These are phyloP conservation scores for Ammospiza maritima DNA, from an alignment of 2,797 vertebrate genomes.

Conservation along the genomic window DNA sequence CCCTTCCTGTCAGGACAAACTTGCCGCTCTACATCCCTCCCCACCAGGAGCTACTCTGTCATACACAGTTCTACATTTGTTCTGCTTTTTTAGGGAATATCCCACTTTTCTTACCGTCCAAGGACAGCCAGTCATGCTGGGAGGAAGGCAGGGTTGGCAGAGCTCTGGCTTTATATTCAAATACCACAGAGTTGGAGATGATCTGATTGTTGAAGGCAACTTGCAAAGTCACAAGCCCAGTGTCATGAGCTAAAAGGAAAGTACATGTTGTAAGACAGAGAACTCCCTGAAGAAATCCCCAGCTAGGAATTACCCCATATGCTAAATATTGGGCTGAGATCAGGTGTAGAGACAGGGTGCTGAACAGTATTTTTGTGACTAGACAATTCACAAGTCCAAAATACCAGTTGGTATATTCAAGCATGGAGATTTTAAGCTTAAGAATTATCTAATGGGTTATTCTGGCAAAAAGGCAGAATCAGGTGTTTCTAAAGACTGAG, in stretches of 20 bases:
- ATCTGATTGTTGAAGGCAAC: constrained; percentile 98
- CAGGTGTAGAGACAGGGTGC: not conserved
- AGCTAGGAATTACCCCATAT: not conserved
- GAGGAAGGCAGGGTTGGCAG: constrained; percentile 96
- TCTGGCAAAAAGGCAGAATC: not conserved
- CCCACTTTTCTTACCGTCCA: constrained; percentile 86
- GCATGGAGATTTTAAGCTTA: not conserved
- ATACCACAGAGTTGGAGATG: constrained; percentile 98
- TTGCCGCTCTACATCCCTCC: too few relatives aligned
- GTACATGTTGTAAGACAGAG: not conserved
- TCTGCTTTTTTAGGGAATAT: not conserved
- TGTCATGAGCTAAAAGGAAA: constrained; percentile 91
- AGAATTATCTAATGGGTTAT: not conserved
- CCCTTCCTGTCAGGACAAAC: not conserved
- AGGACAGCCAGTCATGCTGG: constrained; percentile 98
- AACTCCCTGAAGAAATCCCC: not conserved
- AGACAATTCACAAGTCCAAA: not conserved
- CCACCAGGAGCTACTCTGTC: not conserved
- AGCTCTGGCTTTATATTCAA: constrained; percentile 98
- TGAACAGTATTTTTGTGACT: not conserved
- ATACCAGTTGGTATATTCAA: not conserved
- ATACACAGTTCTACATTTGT: not conserved
- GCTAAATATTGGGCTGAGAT: not conserved
- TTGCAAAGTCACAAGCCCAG: constrained; percentile 97
- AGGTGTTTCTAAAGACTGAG: not conserved